These are phyloP conservation scores for Struthio camelus DNA, from an alignment of 2,113 vertebrate genomes.

Conservation along the genomic window DNA sequence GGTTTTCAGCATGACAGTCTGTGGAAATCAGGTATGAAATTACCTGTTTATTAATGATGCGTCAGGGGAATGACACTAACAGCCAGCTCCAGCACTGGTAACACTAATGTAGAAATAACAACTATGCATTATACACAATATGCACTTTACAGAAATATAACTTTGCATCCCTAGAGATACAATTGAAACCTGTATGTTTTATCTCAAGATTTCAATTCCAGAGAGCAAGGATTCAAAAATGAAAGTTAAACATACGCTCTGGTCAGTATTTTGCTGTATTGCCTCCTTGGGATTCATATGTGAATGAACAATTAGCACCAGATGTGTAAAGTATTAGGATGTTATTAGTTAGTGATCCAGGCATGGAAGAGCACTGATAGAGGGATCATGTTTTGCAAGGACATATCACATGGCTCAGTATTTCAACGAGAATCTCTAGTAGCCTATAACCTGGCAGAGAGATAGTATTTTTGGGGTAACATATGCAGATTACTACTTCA, in stretches of 20 bases:
- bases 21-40: conserved; percentile 83
- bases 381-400: not conserved
- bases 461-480: not conserved
- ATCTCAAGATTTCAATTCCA: conserved; percentile 70
- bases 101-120: conserved; percentile 72
- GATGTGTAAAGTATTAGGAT: conserved; percentile 13
- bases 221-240: conserved; percentile 48
- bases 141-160: conserved; percentile 34
- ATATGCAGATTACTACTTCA: not conserved
- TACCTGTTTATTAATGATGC: conserved; percentile 79
- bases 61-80: conserved; percentile 73
- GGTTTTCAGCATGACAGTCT: conserved; percentile 79
- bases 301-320: conserved; percentile 24
- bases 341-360: conserved; percentile 12
- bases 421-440: not conserved
- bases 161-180: conserved; percentile 44
- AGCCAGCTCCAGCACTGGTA: conserved; percentile 53
- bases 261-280: not conserved
- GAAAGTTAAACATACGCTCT: not conserved
- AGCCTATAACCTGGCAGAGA: not conserved
- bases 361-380: not conserved
- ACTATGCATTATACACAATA: conserved; percentile 52
- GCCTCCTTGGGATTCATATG: conserved; percentile 20
- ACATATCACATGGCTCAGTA: not conserved
- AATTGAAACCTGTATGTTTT: conserved; percentile 68